Evolutionary conservation across 1,140 invertebrate genomes (phyloP).

Genomic region (Nomia melanderi): DNA sequence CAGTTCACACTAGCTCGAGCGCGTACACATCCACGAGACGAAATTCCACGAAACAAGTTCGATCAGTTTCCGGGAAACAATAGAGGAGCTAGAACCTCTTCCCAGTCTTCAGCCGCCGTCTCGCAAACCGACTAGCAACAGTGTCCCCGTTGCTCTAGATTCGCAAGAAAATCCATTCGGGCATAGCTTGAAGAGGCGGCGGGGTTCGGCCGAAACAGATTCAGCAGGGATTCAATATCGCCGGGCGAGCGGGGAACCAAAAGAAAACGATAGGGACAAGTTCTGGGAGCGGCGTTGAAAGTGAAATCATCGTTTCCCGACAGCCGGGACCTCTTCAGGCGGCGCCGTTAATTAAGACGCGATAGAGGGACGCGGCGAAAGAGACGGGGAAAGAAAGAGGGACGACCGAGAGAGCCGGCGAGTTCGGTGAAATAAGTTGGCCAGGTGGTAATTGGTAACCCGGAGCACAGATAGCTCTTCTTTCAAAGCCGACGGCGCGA

Average conservation of each 20-base stretch:
- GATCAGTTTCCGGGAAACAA: too few relatives aligned
- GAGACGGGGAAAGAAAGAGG: too few relatives aligned
- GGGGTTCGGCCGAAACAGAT: neutral
- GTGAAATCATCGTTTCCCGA: conserved; percentile 13
- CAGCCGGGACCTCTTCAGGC: neutral
- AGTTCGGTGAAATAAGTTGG: conserved; percentile 34
- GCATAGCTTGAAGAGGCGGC: neutral
- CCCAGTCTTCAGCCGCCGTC: neutral
- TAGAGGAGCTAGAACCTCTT: too few relatives aligned
- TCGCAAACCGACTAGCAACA: neutral
- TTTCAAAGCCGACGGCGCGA: conserved; percentile 45
- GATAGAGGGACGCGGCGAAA: conserved; percentile 36
- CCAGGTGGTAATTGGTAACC: conserved; percentile 63
- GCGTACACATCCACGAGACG: too few relatives aligned
- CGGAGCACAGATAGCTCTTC: conserved; percentile 32
- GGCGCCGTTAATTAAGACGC: conserved; percentile 62
- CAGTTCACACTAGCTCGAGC: neutral
- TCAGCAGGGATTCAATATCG: conserved; percentile 8
- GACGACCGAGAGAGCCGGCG: too few relatives aligned
- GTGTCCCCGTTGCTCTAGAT: conserved; percentile 8
- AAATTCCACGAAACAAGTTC: too few relatives aligned
- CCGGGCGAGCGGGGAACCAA: neutral
- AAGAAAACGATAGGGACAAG: neutral
- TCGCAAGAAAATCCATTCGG: conserved; percentile 28
- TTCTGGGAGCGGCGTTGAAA: neutral